Base-by-base conservation (phyloP, 2,113 vertebrate genomes). In the Rhea americana region DNA sequence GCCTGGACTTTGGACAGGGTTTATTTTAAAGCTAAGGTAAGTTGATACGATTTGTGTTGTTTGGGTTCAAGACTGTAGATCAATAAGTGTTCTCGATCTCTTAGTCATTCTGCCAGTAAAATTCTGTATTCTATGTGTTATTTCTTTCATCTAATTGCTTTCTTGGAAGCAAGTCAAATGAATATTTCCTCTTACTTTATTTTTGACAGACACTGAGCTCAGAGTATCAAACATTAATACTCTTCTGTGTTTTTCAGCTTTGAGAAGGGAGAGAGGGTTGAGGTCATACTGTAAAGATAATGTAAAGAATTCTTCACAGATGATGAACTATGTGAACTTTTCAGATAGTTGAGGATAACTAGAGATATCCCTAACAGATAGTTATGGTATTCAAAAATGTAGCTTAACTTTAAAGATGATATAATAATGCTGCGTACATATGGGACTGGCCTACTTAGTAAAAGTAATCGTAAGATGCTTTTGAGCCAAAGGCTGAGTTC, bases 101-200 rank as follows among this genome's bases (percentile, higher is more conserved):
- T 95, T 93, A 91, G 93, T 95, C 95, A 93, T 96, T 53, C 66
- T 96, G 86, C 91, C 91, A 75, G 91, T 93, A 95, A 95, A 94
- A 89, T 86, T 90, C 92, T 92, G 77, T 86, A 86, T 95, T 94
- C 71, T 62, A 79, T 63, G 8, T 62, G 63, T 78, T 65, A 56
- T 62, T 94, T 77, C 7, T 96, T 94, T 94, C 77, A 93, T 92
- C 94, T 96, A 96, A 97, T 96, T 95, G 95, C 84, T 84, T 95
- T 95, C 63, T 81, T 96, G 97, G 97, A 97, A 94, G 70, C 67
- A 62, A 88, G 67, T 96, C 97, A 97, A 91, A 94, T 90, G 14
- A 73, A 11, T 91, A 71, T 82, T 92, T 94, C 58, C 50, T 94
- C 73, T 67, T 81, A 51, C 17, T 94, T 93, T 90, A 81, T 92